Evolutionary conservation across 2,797 vertebrate species (phyloP).

Genomic region (Acanthis flammea): DNA sequence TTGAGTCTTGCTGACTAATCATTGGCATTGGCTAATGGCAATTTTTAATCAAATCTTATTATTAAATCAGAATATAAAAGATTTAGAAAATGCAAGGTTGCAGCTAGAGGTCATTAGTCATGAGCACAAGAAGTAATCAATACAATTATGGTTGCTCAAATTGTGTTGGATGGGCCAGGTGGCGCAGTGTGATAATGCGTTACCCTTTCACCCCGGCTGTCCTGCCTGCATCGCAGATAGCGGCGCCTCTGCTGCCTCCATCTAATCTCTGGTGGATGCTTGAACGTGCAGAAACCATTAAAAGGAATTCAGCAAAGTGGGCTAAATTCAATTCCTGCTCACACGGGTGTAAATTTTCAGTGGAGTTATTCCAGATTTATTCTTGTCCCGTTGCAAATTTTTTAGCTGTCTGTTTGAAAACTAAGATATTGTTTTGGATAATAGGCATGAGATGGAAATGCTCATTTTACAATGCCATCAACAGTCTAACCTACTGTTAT

Average conservation of each 20-base stretch:
- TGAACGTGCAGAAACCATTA: neutral
- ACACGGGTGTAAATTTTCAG: neutral
- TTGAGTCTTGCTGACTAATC: conserved; percentile 58
- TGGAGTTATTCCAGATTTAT: neutral
- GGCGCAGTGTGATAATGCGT: conserved; percentile 28
- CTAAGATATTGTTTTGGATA: neutral
- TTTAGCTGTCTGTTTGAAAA: neutral
- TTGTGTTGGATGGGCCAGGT: conserved; percentile 56
- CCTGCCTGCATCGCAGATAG: neutral
- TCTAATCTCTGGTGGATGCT: neutral
- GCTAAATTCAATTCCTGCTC: neutral
- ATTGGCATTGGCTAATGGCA: conserved; percentile 55
- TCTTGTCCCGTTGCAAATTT: neutral
- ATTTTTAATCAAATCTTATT: conserved; percentile 69
- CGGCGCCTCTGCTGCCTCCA: neutral
- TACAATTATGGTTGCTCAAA: conserved; percentile 52
- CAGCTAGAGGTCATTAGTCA: conserved; percentile 65
- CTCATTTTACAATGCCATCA: neutral
- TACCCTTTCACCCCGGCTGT: conserved; percentile 56
- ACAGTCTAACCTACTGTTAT: neutral
- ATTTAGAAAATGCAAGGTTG: conserved; percentile 63
- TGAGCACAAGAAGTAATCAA: conserved; percentile 58
- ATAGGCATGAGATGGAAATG: neutral
- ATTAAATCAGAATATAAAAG: conserved; percentile 61
- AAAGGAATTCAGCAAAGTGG: neutral